These are phyloP conservation scores for Psilopogon haemacephalus DNA, from an alignment of 2,113 vertebrate species.

Conservation along the genomic window DNA sequence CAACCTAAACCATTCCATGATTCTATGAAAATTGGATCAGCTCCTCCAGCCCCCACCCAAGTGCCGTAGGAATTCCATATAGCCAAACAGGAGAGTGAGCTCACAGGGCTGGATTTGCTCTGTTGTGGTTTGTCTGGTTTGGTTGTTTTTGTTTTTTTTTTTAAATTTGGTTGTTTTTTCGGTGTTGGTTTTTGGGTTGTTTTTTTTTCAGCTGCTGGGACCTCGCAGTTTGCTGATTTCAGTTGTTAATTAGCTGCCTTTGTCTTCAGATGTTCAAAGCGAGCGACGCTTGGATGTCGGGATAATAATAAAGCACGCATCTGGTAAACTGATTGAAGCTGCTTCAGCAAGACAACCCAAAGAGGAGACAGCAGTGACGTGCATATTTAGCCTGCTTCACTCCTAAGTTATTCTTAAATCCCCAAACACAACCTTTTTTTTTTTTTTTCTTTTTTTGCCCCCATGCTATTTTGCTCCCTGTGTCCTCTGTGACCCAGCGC, in stretches of 20 bases:
- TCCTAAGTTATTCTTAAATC: not conserved
- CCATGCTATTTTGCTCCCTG: not conserved
- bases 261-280: constrained; percentile 12
- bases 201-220: not conserved
- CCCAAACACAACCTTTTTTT: fast-evolving
- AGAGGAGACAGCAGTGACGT: not conserved
- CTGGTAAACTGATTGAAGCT: not conserved
- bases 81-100: fast-evolving
- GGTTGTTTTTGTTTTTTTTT: not conserved
- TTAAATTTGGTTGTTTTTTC: not conserved
- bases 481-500: not conserved
- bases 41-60: not conserved
- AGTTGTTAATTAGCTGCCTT: constrained; percentile 39
- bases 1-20: too few relatives aligned
- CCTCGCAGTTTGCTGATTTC: not conserved
- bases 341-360: not conserved
- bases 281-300: not conserved
- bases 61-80: not conserved
- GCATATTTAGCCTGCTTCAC: not conserved
- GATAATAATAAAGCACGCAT: constrained; percentile 3
- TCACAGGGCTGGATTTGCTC: not conserved
- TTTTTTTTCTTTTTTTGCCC: too few relatives aligned
- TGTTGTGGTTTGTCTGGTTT: not conserved
- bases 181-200: too few relatives aligned
- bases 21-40: fast-evolving